Evolutionary conservation across 2,888 invertebrate genomes (phyloP).

Genomic region (Drosophila picticornis): DNA sequence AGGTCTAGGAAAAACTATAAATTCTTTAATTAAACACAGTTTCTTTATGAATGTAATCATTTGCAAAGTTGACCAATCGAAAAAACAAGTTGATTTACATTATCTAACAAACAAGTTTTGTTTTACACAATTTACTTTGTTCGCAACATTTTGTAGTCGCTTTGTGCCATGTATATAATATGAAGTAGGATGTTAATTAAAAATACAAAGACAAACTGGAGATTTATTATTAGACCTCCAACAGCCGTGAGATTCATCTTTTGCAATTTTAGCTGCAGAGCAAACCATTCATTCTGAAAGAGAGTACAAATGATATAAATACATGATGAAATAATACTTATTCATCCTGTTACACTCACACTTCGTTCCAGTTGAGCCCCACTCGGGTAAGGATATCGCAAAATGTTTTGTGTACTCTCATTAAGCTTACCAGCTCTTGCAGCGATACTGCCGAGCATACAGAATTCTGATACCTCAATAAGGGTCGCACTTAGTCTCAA

Average conservation of each 20-base stretch:
- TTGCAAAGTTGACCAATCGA: neutral
- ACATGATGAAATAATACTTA: too few species aligned
- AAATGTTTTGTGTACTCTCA: neutral
- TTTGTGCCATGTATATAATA: constrained; percentile 45
- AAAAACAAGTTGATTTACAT: neutral
- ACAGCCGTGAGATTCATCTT: constrained; percentile 22
- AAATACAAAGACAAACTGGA: constrained; percentile 11
- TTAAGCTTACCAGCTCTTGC: neutral
- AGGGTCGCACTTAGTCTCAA: rapidly evolving
- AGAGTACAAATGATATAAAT: neutral
- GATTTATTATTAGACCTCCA: constrained; percentile 27
- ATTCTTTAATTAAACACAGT: neutral
- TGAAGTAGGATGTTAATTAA: constrained; percentile 24
- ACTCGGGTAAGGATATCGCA: constrained; percentile 8
- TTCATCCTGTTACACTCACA: constrained; percentile 9
- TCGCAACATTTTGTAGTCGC: constrained; percentile 28
- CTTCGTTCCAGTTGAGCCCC: constrained; percentile 18
- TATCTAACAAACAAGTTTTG: neutral
- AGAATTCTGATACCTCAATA: constrained; percentile 4
- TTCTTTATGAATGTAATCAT: neutral
- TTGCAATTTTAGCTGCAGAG: constrained; percentile 33
- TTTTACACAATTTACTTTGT: neutral
- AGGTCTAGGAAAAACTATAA: neutral
- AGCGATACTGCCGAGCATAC: neutral
- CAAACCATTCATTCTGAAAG: constrained; percentile 37